These are phyloP conservation scores for Paramormyrops hopkinsi DNA, from an alignment of 2,797 vertebrate species.

Conservation along the genomic window DNA sequence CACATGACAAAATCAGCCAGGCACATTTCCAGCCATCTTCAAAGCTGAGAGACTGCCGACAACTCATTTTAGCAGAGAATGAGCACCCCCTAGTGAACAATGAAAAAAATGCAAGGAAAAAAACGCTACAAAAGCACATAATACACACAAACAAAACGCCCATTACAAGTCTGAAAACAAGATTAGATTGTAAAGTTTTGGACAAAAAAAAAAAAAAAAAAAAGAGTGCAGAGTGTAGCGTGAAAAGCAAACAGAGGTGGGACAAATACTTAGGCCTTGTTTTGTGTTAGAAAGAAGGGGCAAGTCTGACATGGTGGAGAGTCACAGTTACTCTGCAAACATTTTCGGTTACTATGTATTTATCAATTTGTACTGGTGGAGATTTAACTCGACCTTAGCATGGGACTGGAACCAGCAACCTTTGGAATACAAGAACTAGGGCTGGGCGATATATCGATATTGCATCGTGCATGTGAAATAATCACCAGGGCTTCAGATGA, in stretches of 20 bases:
- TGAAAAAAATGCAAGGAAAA: neutral
- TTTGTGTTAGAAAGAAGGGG: neutral
- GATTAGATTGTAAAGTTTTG: neutral
- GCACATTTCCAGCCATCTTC: neutral
- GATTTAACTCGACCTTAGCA: neutral
- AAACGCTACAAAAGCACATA: neutral
- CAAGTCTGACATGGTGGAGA: neutral
- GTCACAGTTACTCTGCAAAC: neutral
- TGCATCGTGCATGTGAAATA: too few relatives aligned
- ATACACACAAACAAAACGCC: neutral
- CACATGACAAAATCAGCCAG: neutral
- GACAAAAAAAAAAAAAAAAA: neutral
- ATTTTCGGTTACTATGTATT: neutral
- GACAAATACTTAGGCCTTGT: neutral
- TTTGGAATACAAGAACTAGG: neutral
- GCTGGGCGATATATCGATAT: too few relatives aligned
- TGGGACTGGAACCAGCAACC: neutral
- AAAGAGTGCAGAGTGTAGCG: neutral
- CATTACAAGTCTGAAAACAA: neutral
- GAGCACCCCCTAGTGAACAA: conserved; percentile 20
- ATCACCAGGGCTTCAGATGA: too few relatives aligned
- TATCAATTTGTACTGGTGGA: neutral
- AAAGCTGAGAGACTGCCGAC: neutral
- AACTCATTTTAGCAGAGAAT: neutral
- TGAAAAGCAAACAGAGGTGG: neutral